Evolutionary conservation across 2,888 invertebrate species (phyloP).

Genomic region (Sthenelais limicola): DNA sequence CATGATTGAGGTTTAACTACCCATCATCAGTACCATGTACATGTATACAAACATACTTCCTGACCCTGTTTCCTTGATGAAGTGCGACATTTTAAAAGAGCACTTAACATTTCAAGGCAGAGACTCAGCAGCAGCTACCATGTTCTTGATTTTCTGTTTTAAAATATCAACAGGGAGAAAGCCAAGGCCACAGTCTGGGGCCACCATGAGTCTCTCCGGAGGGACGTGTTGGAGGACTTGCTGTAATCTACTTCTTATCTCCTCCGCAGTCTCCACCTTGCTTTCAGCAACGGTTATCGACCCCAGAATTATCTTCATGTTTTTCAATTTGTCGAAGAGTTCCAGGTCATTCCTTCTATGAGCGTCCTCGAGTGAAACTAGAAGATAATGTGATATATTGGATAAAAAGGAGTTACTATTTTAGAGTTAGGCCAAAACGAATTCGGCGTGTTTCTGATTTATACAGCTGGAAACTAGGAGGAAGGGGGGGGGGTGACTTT

Average conservation of each 20-base stretch:
- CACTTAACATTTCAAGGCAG: constrained; percentile 10
- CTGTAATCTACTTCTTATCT: constrained; percentile 41
- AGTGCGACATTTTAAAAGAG: no score
- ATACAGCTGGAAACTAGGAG: no score
- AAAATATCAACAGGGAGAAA: constrained; percentile 19
- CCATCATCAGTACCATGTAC: no score
- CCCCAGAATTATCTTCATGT: constrained; percentile 50
- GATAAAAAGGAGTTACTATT: background rate
- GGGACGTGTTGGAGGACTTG: constrained; percentile 6
- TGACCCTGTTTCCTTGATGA: no score
- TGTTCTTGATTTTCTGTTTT: constrained; percentile 31
- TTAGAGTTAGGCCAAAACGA: no score
- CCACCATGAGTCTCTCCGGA: constrained; percentile 15
- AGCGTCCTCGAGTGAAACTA: constrained; percentile 48
- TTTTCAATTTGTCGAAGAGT: constrained; percentile 43
- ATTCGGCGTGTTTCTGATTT: no score
- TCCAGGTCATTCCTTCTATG: constrained; percentile 43
- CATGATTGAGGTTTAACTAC: no score
- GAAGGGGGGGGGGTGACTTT: no score
- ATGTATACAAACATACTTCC: no score
- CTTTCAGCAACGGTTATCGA: constrained; percentile 50
- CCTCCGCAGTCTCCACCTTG: constrained; percentile 47
- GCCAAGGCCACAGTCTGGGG: constrained; percentile 36
- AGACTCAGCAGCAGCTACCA: constrained; percentile 22
- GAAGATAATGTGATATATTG: background rate